Conservation (phyloP, 2,797 vertebrate species). For the Tapirus indicus region DNA sequence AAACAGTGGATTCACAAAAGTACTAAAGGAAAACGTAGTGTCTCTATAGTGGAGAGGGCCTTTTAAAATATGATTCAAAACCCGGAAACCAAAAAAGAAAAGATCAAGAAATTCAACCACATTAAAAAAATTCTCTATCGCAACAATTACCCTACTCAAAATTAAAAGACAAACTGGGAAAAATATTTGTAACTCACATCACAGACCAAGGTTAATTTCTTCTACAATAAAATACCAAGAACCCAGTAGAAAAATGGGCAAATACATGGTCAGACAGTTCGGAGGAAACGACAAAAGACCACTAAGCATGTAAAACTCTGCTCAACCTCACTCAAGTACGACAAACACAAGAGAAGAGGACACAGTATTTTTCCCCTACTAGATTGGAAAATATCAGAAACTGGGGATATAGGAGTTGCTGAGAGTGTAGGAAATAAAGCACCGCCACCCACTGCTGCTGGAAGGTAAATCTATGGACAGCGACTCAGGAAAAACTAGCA, state of each 20-base stretch:
- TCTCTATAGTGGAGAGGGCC: background rate
- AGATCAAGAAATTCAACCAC: background rate
- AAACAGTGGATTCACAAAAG: background rate
- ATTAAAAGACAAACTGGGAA: constrained; percentile 23
- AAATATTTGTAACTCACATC: constrained; percentile 6
- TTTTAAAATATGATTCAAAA: constrained; percentile 47
- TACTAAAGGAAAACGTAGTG: background rate
- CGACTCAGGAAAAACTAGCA: background rate
- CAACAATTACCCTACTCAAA: background rate
- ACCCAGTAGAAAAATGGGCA: background rate
- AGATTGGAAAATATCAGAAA: background rate
- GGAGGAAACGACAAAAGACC: background rate
- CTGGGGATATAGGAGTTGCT: background rate
- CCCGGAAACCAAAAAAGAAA: background rate
- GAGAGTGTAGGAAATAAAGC: background rate
- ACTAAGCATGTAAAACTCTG: background rate
- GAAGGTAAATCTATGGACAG: background rate
- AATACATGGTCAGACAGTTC: background rate
- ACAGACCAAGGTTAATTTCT: background rate
- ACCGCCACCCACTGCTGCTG: background rate
- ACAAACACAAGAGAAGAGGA: background rate
- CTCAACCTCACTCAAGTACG: background rate
- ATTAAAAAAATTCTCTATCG: background rate
- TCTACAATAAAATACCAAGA: background rate
- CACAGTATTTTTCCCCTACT: background rate